phyloP scores from a whole-genome alignment of 2,797 vertebrate species.

The Darevskia mixta region DNA sequence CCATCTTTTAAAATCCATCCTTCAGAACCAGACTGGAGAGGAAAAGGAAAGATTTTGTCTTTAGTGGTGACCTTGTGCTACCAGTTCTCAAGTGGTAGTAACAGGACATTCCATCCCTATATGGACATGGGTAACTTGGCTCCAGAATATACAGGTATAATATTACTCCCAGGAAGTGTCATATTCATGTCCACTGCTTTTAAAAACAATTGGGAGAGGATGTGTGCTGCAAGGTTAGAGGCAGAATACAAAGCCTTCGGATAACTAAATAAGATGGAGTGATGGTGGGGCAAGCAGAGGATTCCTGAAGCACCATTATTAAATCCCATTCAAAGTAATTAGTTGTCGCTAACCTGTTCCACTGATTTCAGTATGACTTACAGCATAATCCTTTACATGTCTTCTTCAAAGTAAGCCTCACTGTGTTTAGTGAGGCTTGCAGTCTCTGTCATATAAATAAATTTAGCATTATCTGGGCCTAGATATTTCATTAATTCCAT shows the following conservation, averaged over 20 bases:
- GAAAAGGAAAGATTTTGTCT: neutral
- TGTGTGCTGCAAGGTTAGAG: neutral
- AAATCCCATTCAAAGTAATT: neutral
- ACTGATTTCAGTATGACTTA: neutral
- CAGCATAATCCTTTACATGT: neutral
- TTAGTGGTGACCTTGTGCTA: neutral
- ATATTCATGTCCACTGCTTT: neutral
- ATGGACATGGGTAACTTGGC: neutral
- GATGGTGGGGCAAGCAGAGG: neutral
- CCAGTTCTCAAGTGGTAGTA: neutral
- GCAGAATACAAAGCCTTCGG: neutral
- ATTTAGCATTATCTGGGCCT: neutral
- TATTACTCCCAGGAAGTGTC: neutral
- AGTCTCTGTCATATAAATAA: neutral
- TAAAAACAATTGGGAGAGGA: neutral
- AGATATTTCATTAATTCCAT: neutral
- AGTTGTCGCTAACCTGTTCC: neutral
- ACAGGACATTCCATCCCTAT: neutral
- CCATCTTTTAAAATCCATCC: constrained; percentile 22
- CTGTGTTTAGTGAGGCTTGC: neutral
- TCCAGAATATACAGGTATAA: neutral
- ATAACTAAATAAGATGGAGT: neutral
- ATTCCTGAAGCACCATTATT: neutral
- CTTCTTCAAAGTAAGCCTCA: neutral
- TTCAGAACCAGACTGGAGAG: constrained; percentile 20